Base-by-base conservation (phyloP, 2,888 invertebrate genomes). In the Hirtodrosophila histrioides region DNA sequence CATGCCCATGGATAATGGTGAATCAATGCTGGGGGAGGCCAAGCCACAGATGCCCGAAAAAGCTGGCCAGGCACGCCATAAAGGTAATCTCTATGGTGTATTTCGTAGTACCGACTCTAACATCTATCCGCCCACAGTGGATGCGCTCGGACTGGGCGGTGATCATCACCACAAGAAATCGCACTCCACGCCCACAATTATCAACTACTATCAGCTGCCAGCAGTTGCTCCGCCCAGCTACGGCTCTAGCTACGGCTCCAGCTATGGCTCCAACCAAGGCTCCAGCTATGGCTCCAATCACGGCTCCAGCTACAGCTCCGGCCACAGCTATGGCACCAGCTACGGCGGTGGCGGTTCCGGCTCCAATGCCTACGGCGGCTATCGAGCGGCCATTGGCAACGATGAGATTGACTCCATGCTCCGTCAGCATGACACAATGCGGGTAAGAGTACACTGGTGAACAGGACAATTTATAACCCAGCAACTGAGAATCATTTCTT, bases 1-100 rank as follows among this genome's bases (percentile, higher is more conserved):
- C 3, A 3, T 23, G 10, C 41, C 29, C 44, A 23, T 23, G 40
- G n/a, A 27, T 11, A 0, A 39, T 0, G 46, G 17, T 33, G 62
- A 31, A 0, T 9, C 44, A 0, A 57, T 61, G 10, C 17, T 84
- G 24, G 78, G 73, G 9, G 81, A 78, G 31, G 78, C 89, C 0
- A 72, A 70, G 12, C 87, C 90, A 7, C 90, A 90, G 63, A 83
- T 81, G 78, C 56, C 79, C 6, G 76, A 83, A 8, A 66, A 74
- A 12, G 76, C 58, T 9, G 81, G 69, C 10, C 66, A 62, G 50
- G 83, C 75, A 3, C 83, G 89, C 2, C 71, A 79, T 56, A 90
- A 89, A 90, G 91, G 90, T 90, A 91, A 91, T 80, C 86, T 90
- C 53, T 89, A 78, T 81, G 90, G 88, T 27, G 85, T 90, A 57